Evolutionary conservation across 2,113 vertebrate genomes (phyloP).

Genomic region (Vanacampus margaritifer): DNA sequence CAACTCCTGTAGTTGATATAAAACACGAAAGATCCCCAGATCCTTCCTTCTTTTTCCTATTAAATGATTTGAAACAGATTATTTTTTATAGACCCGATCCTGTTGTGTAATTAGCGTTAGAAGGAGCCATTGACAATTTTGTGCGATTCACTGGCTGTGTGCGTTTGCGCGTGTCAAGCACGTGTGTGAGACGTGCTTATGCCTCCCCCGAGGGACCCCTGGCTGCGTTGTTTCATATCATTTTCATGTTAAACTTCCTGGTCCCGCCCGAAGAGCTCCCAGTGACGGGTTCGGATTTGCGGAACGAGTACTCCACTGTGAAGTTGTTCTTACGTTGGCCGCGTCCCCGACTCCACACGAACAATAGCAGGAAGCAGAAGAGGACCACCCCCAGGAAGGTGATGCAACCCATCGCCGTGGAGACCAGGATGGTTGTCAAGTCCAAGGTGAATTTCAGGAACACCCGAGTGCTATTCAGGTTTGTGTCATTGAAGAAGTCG

Average conservation of each 20-base stretch:
- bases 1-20: slow-evolving; percentile 9
- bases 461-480: slow-evolving; percentile 86
- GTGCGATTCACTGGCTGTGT: slow-evolving; percentile 70
- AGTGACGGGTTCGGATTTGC: slow-evolving; percentile 85
- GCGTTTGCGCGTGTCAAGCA: slow-evolving; percentile 66
- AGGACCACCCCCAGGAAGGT: slow-evolving; percentile 97
- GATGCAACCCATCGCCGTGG: slow-evolving; percentile 99
- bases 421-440: slow-evolving; percentile 96
- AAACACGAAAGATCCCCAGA: neutral
- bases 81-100: neutral
- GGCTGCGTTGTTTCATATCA: slow-evolving; percentile 91
- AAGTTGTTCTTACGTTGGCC: slow-evolving; percentile 97
- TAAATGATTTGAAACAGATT: neutral
- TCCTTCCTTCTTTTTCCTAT: neutral
- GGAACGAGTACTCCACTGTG: slow-evolving; percentile 95
- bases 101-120: too few relatives aligned
- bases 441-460: slow-evolving; percentile 91
- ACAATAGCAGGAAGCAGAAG: slow-evolving; percentile 97
- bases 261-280: slow-evolving; percentile 81
- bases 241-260: slow-evolving; percentile 99
- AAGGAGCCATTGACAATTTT: slow-evolving; percentile 9
- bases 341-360: slow-evolving; percentile 95
- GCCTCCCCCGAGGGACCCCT: slow-evolving; percentile 74
- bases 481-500: slow-evolving; percentile 85
- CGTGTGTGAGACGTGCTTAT: slow-evolving; percentile 71